Percentiles rank a stretch among this genome's conserved stretches.
Evolutionary conservation across 2,113 vertebrate species (phyloP).

Genomic region (Perca fluviatilis): DNA sequence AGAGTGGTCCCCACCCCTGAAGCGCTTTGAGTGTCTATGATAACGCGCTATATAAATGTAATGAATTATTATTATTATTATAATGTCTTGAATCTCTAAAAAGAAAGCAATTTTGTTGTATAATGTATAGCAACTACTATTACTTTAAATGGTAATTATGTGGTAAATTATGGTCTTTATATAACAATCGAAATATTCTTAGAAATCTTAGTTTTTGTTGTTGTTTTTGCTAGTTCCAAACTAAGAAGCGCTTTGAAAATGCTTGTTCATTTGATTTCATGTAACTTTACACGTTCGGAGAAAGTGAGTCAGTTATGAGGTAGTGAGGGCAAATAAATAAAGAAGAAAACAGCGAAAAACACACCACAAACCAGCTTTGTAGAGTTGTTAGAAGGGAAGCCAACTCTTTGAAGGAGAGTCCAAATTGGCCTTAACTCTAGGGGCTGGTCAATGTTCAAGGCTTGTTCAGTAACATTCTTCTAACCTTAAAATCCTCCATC

Average conservation of each 20-base stretch:
- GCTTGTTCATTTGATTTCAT: conserved; percentile 32
- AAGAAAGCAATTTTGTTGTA: no score
- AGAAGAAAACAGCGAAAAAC: conserved; percentile 22
- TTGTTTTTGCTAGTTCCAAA: background rate
- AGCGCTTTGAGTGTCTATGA: no score
- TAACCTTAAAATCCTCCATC: conserved; percentile 69
- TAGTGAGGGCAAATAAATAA: conserved; percentile 12
- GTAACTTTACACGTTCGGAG: conserved; percentile 37
- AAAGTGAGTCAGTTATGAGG: conserved; percentile 32
- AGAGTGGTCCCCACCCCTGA: no score
- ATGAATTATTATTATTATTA: no score
- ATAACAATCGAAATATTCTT: no score
- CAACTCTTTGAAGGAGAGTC: conserved; percentile 74
- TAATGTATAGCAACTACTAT: background rate
- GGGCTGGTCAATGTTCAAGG: conserved; percentile 65
- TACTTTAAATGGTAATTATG: background rate
- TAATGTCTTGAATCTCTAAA: no score
- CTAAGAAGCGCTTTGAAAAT: conserved; percentile 14
- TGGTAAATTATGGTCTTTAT: background rate
- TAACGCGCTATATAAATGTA: no score
- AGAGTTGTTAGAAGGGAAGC: conserved; percentile 54
- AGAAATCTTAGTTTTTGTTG: no score
- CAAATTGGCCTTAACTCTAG: conserved; percentile 69
- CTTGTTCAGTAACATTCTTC: conserved; percentile 68
- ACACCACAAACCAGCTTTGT: conserved; percentile 39